Base-by-base conservation (phyloP, 1,140 invertebrate genomes). In the Megathymus violae region DNA sequence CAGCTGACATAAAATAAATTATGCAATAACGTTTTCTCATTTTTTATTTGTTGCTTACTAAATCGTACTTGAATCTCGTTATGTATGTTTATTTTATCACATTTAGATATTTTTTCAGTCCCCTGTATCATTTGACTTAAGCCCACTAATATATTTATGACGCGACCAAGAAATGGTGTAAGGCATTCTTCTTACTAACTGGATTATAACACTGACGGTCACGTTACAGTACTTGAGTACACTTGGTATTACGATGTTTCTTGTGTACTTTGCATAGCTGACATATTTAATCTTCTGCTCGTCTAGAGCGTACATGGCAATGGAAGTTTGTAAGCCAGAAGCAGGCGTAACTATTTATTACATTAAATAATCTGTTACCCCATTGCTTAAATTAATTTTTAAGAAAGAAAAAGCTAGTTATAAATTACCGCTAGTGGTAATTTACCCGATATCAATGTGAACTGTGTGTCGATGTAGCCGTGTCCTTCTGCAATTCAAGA, bases 81-180 rank as follows among this genome's bases (percentile, higher is more conserved):
- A 5, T 22, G 19, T 22, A 3, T 22, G 5, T 22, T 22, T 3
- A 22, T 25, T 14, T 5, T 43, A 51, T n/a, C 46, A 52, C 9
- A 44, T 61, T 36, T 44, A 27, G 36, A 25, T 38, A 40, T 50
- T 38, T 36, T 22, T 48, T 38, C 1, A 19, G 10, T 56, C 64
- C 71, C 71, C 67, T 66, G 60, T 22, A 54, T 65, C 67, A 48
- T 62, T 63, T 64, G 48, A 60, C 58, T 60, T 72, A 71, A 71
- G 68, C 69, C 31, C 40, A 50, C 58, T 87, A 85, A 87, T 85
- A 76, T 74, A 50, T 74, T 87, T 87, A 87, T 76, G 73, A 71
- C 72, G 73, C 67, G 74, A 64, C 75, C 72, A 81, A 84, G 80
- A 70, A 74, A 51, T 52, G 40, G 75, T 67, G 74, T 72, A 69